Evolutionary conservation across 2,888 invertebrate species (phyloP).

Genomic region (Rugalucina vietnamica): DNA sequence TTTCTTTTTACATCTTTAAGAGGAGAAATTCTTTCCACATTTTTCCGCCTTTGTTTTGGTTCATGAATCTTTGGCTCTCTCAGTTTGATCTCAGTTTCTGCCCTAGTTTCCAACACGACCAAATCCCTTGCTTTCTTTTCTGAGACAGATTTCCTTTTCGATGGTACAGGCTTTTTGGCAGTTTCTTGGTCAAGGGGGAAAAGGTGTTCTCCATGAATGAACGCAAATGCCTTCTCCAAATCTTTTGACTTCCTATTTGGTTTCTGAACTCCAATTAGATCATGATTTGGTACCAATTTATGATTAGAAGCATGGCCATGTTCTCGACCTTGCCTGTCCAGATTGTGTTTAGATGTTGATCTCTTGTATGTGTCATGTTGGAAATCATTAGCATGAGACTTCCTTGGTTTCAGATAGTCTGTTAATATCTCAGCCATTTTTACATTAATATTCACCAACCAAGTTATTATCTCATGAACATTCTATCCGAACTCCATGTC

Average conservation of each 20-base stretch:
- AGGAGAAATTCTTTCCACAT: conserved; percentile 4
- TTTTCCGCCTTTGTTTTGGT: background rate
- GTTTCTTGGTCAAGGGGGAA: background rate
- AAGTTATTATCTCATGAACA: background rate
- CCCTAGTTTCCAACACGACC: background rate
- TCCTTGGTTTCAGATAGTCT: background rate
- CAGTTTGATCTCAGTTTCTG: background rate
- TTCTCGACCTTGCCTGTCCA: background rate
- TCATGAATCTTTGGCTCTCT: background rate
- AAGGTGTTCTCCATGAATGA: conserved; percentile 10
- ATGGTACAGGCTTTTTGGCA: background rate
- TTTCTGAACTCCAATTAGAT: background rate
- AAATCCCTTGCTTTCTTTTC: background rate
- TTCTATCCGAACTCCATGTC: background rate
- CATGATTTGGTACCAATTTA: background rate
- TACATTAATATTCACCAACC: background rate
- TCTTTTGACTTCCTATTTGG: background rate
- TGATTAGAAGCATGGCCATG: too few relatives aligned
- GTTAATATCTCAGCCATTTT: background rate
- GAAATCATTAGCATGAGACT: background rate
- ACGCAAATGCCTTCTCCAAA: background rate
- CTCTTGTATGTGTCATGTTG: background rate
- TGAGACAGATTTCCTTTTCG: background rate
- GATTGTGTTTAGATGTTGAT: background rate
- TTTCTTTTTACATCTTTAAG: conserved; percentile 50